Percentiles rank a stretch among this genome's conserved stretches.
phyloP scores from a whole-genome alignment of 2,797 vertebrate genomes.

The Esox lucius region DNA sequence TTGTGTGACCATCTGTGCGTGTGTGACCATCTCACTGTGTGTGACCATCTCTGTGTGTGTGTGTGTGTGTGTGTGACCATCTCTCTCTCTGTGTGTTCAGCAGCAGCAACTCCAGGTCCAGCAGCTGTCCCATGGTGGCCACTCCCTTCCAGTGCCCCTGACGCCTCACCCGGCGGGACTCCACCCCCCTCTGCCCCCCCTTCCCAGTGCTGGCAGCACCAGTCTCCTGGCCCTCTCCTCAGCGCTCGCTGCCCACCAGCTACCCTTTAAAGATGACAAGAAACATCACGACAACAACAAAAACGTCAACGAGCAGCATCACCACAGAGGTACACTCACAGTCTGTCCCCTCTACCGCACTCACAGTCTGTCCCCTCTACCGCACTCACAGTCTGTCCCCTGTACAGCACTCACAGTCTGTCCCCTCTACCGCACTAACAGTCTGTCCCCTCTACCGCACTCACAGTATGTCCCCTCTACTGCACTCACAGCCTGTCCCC shows the following conservation, averaged over 20 bases:
- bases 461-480: no score
- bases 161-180: constrained; percentile 90
- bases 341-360: no score
- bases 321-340: constrained; percentile 85
- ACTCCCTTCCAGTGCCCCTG: constrained; percentile 88
- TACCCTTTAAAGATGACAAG: constrained; percentile 92
- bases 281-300: constrained; percentile 85
- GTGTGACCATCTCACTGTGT: no score
- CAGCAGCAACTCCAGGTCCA: constrained; percentile 98
- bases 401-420: no score
- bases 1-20: no score
- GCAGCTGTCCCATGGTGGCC: constrained; percentile 88
- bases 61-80: not conserved
- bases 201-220: constrained; percentile 80
- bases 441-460: no score
- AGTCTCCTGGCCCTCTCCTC: constrained; percentile 89
- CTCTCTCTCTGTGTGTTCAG: constrained; percentile 62
- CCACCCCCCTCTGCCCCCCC: constrained; percentile 84
- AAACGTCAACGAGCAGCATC: constrained; percentile 57
- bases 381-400: no score
- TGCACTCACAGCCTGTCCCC: no score
- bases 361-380: no score
- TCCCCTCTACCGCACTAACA: no score
- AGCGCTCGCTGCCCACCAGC: constrained; percentile 83
- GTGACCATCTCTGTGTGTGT: no score